Percentiles rank a stretch among this genome's conserved stretches.
Conservation (phyloP, 2,113 vertebrate species). For the Lophura nycthemera region DNA sequence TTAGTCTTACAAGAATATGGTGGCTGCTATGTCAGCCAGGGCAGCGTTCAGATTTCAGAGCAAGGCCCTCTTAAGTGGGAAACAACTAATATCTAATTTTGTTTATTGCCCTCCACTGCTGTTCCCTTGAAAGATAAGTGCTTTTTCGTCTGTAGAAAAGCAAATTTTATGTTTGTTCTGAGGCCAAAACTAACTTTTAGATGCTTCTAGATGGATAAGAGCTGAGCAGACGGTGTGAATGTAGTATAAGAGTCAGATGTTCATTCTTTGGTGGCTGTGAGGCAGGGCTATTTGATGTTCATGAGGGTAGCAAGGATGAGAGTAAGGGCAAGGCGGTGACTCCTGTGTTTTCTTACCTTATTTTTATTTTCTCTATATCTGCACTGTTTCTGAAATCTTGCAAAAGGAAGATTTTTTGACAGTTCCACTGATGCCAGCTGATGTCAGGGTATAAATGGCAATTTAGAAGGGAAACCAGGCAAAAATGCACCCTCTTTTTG, state of each 20-base stretch:
- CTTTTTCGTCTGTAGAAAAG: background rate
- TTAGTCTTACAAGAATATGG: background rate
- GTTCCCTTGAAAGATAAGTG: background rate
- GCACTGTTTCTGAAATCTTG: background rate
- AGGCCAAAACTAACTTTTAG: background rate
- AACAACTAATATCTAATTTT: background rate
- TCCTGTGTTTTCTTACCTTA: background rate
- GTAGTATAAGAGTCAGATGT: background rate
- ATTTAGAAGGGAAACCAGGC: constrained; percentile 26
- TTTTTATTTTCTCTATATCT: background rate
- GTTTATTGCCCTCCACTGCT: background rate
- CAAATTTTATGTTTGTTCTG: background rate
- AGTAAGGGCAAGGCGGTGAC: background rate
- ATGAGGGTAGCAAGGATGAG: background rate
- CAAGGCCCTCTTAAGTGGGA: background rate
- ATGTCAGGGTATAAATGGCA: background rate
- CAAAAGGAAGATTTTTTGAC: background rate
- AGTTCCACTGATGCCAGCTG: background rate
- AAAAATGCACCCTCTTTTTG: background rate
- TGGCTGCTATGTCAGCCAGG: background rate
- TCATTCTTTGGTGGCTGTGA: background rate
- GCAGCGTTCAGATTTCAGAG: background rate
- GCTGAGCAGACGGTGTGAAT: background rate
- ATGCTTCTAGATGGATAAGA: background rate
- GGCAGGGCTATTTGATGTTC: background rate